A percentile compares a stretch with the other conserved stretches of the same genome.
These are phyloP conservation scores for Pterocles burchelli DNA, from an alignment of 2,113 vertebrate species.

Conservation along the genomic window DNA sequence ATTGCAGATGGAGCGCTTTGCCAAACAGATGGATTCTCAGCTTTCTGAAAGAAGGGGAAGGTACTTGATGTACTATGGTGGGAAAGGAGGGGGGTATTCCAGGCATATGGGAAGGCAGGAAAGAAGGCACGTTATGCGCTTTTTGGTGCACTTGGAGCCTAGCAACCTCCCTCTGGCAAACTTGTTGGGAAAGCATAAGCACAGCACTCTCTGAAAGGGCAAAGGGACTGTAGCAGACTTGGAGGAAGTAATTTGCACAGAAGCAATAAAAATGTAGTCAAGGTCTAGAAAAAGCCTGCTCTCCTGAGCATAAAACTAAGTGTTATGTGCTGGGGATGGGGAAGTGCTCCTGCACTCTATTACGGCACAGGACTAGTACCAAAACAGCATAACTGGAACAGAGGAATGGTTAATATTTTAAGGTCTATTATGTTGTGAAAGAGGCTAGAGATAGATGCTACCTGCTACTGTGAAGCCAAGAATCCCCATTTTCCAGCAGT, in stretches of 20 bases:
- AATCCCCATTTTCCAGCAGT: not conserved
- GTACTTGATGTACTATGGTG: conserved; percentile 43
- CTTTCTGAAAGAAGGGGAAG: conserved; percentile 56
- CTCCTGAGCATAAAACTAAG: not conserved
- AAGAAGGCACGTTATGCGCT: conserved; percentile 24
- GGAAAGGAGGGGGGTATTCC: conserved; percentile 23
- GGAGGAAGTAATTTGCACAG: not conserved
- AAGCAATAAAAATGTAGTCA: not conserved
- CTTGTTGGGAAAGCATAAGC: not conserved
- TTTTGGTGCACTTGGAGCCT: conserved; percentile 22
- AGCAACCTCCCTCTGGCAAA: not conserved
- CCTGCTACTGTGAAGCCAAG: not conserved
- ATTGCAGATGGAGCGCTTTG: conserved; percentile 55
- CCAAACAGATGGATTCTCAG: conserved; percentile 58
- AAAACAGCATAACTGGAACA: not conserved
- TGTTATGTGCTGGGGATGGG: not conserved
- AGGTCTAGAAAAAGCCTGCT: not conserved
- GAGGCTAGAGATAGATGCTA: not conserved
- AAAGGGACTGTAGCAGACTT: not conserved
- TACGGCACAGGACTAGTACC: not conserved
- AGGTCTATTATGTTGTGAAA: not conserved
- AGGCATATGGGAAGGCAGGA: conserved; percentile 24
- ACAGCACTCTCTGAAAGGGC: not conserved
- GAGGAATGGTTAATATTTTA: not conserved
- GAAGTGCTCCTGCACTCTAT: not conserved